Base-by-base conservation (phyloP, 2,888 invertebrate species). In the Belgica antarctica region DNA sequence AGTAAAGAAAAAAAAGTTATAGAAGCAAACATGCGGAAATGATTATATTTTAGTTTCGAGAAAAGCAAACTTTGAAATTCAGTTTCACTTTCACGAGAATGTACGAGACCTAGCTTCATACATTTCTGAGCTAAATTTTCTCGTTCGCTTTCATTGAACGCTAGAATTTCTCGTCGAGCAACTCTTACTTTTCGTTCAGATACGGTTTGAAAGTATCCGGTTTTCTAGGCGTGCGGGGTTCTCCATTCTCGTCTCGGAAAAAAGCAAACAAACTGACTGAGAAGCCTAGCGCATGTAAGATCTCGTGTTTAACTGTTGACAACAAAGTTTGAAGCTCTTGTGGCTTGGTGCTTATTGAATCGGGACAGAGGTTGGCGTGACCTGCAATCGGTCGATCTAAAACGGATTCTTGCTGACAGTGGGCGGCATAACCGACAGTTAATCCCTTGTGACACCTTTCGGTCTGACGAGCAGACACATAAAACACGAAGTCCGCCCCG, bases 301-400 rank as follows among this genome's bases (percentile, higher is more conserved):
- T 97, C 80, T 99, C 99, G 79, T 99, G 99, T 77, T 98, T 98
- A 12, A 99, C 96, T 0, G 97, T 98, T 1, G 97, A 96, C 74
- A 96, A 82, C 1, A 96, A 83, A 0, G 92, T 94, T 74, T 92
- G 94, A 74, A 96, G 82, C 77, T 98, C 96, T 74, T 96, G 90
- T 61, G 89, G 87, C 76, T 92, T 92, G 17, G 93, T 94, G 72
- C 93, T 94, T 73, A 99, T 89, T 75, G 94, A 94, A 19, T 90
- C 87, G 0, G 99, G 99, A 75, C 99, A 99, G 74, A 99, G 87
- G 83, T 99, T 99, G 0, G 98, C 96, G 82, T 99, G 97, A 0
- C 99, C 99, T 0, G 98, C 98, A 71, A 99, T 95, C 0, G 99
- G 99, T 73, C 97, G 94, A 81, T 99, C 98, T 34, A 96, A 81